Evolutionary conservation across 2,113 vertebrate genomes (phyloP).

Genomic region (Rhabdomys dilectus): DNA sequence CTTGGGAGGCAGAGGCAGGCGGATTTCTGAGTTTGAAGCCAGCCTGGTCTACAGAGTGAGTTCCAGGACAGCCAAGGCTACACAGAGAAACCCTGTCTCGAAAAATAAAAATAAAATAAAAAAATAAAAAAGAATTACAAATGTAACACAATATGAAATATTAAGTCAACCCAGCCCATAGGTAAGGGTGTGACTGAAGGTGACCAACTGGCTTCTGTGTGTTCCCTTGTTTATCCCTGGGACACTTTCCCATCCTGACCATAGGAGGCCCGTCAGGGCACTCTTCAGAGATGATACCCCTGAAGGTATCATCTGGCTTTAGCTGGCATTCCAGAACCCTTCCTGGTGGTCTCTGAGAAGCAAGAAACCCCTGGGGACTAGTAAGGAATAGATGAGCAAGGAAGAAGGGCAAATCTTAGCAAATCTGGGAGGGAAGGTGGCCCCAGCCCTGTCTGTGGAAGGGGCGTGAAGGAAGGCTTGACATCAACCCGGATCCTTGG

Average conservation of each 20-base stretch:
- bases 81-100: too few relatives aligned
- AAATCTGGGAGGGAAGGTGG: not conserved
- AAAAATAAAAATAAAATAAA: not conserved
- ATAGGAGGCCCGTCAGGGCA: not conserved
- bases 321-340: not conserved
- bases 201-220: not conserved
- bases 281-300: not conserved
- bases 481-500: not conserved
- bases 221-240: fast-evolving
- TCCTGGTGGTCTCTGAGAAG: not conserved
- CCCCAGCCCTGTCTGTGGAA: not conserved
- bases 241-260: not conserved
- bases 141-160: not conserved
- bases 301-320: not conserved
- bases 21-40: too few relatives aligned
- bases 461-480: too few relatives aligned
- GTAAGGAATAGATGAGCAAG: not conserved
- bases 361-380: not conserved
- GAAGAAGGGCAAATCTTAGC: not conserved
- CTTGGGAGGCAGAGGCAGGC: too few relatives aligned
- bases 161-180: not conserved
- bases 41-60: too few relatives aligned
- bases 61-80: too few relatives aligned
- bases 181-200: not conserved
- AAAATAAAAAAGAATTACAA: too few relatives aligned